phyloP scores from a whole-genome alignment of 1,140 invertebrate genomes.

The Alviniconcha marisindica region DNA sequence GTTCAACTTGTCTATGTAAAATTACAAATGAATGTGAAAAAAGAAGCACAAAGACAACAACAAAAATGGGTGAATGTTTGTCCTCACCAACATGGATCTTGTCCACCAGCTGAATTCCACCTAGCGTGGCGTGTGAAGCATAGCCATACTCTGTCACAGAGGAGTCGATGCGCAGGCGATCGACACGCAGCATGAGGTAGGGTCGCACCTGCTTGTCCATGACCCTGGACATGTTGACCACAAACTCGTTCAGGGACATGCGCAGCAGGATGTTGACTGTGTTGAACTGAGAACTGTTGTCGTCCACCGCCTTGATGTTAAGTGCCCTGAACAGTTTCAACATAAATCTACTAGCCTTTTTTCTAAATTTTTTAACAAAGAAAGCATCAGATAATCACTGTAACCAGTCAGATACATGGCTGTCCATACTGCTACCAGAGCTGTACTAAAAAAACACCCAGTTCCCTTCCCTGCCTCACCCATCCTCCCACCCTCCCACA shows the following conservation, averaged over 20 bases:
- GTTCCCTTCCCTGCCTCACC: no score
- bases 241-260: slow-evolving; percentile 84
- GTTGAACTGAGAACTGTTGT: slow-evolving; percentile 88
- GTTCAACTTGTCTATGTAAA: no score
- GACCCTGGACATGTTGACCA: slow-evolving; percentile 79
- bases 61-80: no score
- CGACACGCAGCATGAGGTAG: slow-evolving; percentile 86
- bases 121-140: slow-evolving; percentile 85
- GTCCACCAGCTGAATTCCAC: slow-evolving; percentile 85
- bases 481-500: no score
- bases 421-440: no score
- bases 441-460: no score
- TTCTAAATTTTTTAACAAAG: no score
- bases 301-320: slow-evolving; percentile 89
- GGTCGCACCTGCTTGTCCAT: slow-evolving; percentile 77
- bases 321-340: slow-evolving; percentile 77
- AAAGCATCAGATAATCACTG: no score
- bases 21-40: no score
- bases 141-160: slow-evolving; percentile 86
- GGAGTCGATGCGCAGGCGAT: slow-evolving; percentile 84
- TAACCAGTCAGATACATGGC: no score
- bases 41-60: no score
- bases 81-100: slow-evolving; percentile 84
- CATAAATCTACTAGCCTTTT: neutral
- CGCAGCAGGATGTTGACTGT: slow-evolving; percentile 84